A percentile compares a stretch with the other conserved stretches of the same genome.
These are phyloP conservation scores for Vanessa cardui DNA, from an alignment of 2,888 invertebrate species.

Conservation along the genomic window DNA sequence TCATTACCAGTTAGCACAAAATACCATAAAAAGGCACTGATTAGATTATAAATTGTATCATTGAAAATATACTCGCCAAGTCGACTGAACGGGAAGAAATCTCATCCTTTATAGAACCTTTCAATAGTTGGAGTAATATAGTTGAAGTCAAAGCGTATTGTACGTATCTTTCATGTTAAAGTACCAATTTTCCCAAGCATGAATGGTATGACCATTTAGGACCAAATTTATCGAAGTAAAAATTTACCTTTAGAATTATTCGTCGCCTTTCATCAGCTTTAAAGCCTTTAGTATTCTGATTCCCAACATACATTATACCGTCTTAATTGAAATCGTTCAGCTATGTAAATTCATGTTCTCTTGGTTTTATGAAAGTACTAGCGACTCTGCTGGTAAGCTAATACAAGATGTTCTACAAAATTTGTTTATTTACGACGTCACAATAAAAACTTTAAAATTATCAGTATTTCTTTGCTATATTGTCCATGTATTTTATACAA, in stretches of 20 bases:
- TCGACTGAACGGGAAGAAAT: no score
- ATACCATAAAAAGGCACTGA: no score
- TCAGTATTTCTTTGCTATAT: no score
- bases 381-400: no score
- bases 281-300: slow-evolving; percentile 43
- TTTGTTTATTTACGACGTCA: no score
- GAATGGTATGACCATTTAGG: slow-evolving; percentile 13
- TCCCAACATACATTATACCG: slow-evolving; percentile 42
- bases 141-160: background rate
- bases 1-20: no score
- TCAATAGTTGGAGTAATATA: background rate
- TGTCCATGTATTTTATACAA: no score
- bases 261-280: slow-evolving; percentile 25
- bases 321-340: slow-evolving; percentile 47
- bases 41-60: no score
- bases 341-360: slow-evolving; percentile 24
- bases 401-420: no score
- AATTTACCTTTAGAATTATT: slow-evolving; percentile 11
- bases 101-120: background rate
- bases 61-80: no score
- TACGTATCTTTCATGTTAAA: background rate
- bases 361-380: background rate
- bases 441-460: no score
- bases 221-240: slow-evolving; percentile 24
- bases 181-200: background rate